Evolutionary conservation across 64 coral and sea anemone species (phyloP).

Genomic region (Stichodactyla mertensii): DNA sequence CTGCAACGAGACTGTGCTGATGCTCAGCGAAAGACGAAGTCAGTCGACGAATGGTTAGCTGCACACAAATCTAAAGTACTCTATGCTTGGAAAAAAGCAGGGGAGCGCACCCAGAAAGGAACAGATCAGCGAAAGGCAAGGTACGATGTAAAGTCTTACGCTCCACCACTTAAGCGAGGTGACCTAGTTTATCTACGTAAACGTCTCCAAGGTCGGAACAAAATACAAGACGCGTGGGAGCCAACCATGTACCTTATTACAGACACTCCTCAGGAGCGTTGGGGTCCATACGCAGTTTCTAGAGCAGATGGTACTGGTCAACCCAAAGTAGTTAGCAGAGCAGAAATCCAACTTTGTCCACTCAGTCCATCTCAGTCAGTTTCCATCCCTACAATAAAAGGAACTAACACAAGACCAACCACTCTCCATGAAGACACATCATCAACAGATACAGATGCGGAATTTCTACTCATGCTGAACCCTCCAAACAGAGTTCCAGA

Average conservation of each 20-base stretch:
- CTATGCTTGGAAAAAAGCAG: neutral
- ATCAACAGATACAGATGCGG: neutral
- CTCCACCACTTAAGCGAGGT: neutral
- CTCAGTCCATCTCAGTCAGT: too few species aligned
- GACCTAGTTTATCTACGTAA: slow-evolving; percentile 23
- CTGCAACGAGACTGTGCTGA: neutral
- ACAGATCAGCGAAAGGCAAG: neutral
- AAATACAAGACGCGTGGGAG: slow-evolving; percentile 11
- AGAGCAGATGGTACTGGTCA: slow-evolving; percentile 24
- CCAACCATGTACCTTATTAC: neutral
- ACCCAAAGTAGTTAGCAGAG: slow-evolving; percentile 2
- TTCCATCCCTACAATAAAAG: too few species aligned
- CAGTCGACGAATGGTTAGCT: neutral
- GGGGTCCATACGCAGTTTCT: neutral
- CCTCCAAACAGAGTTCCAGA: neutral
- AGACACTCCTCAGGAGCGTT: neutral
- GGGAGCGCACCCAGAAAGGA: neutral
- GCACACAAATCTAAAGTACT: neutral
- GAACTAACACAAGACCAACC: neutral
- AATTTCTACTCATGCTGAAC: neutral
- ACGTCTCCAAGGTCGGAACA: slow-evolving; percentile 26
- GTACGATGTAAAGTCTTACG: neutral
- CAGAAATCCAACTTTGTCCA: slow-evolving; percentile 33
- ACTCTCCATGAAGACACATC: neutral
- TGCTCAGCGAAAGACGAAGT: neutral